phyloP scores from a whole-genome alignment of 2,888 invertebrate species.

The Chironomus riparius region DNA sequence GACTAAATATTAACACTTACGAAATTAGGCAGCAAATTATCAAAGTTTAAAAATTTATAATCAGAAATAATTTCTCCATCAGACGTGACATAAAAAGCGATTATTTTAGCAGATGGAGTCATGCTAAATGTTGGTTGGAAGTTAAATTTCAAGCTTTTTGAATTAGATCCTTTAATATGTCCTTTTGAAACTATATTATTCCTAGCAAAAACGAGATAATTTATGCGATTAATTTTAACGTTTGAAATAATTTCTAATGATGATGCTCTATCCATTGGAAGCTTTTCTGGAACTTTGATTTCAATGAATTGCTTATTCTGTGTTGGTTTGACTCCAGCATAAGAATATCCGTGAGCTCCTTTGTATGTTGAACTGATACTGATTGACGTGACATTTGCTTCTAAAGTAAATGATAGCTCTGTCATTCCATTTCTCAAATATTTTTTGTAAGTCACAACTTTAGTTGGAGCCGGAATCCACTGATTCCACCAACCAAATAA shows the following conservation, averaged over 20 bases:
- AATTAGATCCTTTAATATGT: slow-evolving; percentile 43
- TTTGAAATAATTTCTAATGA: not conserved
- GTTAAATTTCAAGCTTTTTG: not conserved
- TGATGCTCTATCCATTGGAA: not conserved
- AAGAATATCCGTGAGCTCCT: slow-evolving; percentile 31
- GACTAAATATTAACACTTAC: slow-evolving; percentile 40
- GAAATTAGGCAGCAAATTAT: slow-evolving; percentile 64
- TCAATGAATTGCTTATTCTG: not conserved
- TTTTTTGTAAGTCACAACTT: not conserved
- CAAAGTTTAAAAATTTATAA: slow-evolving; percentile 67
- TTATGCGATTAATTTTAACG: not conserved
- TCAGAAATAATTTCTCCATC: slow-evolving; percentile 71
- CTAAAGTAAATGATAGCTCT: not conserved
- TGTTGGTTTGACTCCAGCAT: not conserved
- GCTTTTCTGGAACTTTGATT: not conserved
- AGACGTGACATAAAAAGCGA: slow-evolving; percentile 65
- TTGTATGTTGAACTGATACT: slow-evolving; percentile 44
- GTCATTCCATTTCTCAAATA: not conserved
- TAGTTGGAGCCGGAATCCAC: not conserved
- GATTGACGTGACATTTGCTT: not conserved
- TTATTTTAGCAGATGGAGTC: slow-evolving; percentile 67
- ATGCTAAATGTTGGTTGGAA: slow-evolving; percentile 52
- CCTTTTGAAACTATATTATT: slow-evolving; percentile 48
- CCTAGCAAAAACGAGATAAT: not conserved
- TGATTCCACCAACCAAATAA: slow-evolving; percentile 40